Evolutionary conservation across 1,140 invertebrate genomes (phyloP), one percentile per base, ranked within the genome.

Genomic region (Arion vulgaris): DNA sequence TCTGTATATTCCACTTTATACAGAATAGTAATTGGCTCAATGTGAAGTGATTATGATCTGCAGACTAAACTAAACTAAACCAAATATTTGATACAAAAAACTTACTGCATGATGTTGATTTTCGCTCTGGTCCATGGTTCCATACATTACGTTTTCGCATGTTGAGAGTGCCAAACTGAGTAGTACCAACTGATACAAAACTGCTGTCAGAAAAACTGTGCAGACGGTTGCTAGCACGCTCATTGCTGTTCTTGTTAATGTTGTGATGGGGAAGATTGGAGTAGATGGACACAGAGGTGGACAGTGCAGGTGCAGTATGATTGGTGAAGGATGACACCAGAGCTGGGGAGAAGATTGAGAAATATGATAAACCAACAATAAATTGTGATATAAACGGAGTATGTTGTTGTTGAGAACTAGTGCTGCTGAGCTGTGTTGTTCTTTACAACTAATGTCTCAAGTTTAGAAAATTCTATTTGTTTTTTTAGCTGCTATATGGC

Each of bases 81-180:
- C n/a, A n/a, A n/a, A n/a, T 45, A 5, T 45, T 45, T 45, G 15
- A 45, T 45, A 45, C 5, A 45, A 45, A 15, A 45, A 57, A 87
- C 86, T 88, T 84, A 89, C 88, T 87, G 72, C 86, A 88, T 1
- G 87, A 88, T 28, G 85, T 77, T 73, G 85, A 85, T 68, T 85
- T 88, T 32, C 85, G 84, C 34, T 86, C 80, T 28, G 36, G 69
- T 45, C 83, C 45, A 76, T 41, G 9, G 53, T 26, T 49, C 82
- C 69, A 79, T 79, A 83, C 83, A 82, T 82, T 79, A 72, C 82
- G 66, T 71, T 83, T 76, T 53, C 81, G 28, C n/a, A 78, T 73
- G 19, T 68, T 81, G 7, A 76, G 76, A 34, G 85, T 85, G 4
- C 84, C 81, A 32, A 82, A 84, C 80, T 39, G 83, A 39, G 62